Conservation (phyloP, 2,888 invertebrate species). For the Pyrocoelia pectoralis region DNA sequence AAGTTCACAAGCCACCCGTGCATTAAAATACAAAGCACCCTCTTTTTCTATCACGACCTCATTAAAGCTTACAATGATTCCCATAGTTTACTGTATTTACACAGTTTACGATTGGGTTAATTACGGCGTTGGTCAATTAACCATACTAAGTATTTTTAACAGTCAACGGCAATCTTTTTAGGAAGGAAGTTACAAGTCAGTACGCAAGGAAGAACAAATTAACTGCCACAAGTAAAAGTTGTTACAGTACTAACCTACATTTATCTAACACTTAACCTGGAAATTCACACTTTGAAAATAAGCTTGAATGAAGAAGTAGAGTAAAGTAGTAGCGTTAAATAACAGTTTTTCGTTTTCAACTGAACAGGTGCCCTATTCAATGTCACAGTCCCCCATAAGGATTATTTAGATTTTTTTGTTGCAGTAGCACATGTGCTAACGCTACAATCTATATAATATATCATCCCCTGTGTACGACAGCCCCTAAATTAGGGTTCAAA, state of each 20-base stretch:
- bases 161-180: background rate
- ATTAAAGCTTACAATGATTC: background rate
- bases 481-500: slow-evolving; percentile 29
- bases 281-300: slow-evolving; percentile 20
- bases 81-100: background rate
- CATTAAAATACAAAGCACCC: background rate
- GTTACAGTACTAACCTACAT: slow-evolving; percentile 16
- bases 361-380: slow-evolving; percentile 28
- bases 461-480: slow-evolving; percentile 31
- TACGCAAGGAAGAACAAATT: slow-evolving; percentile 18
- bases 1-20: background rate
- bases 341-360: slow-evolving; percentile 13
- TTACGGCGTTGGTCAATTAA: background rate
- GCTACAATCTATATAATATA: slow-evolving; percentile 32
- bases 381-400: slow-evolving; percentile 12
- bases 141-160: background rate
- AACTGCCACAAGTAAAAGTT: slow-evolving; percentile 18
- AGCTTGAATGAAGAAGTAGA: slow-evolving; percentile 18
- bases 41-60: background rate
- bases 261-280: slow-evolving; percentile 18
- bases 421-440: slow-evolving; percentile 28
- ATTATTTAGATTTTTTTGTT: slow-evolving; percentile 28
- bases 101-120: background rate
- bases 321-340: slow-evolving; percentile 20
- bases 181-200: slow-evolving; percentile 21